Conservation (phyloP, 1,140 invertebrate genomes). For the Megalonaias nervosa region DNA sequence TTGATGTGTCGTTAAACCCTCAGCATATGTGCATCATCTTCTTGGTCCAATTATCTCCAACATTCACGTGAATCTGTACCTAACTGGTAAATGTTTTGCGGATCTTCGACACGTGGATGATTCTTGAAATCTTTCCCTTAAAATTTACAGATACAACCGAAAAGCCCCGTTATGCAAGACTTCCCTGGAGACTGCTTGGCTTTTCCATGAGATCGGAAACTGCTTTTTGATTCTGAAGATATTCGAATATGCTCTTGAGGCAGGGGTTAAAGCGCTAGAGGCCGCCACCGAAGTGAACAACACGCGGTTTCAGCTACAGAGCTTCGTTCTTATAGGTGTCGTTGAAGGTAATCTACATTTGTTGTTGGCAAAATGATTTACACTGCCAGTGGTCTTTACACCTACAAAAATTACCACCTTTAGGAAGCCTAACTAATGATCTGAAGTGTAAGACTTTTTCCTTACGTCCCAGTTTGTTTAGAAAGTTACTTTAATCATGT, state of each 20-base stretch:
- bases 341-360: constrained; percentile 49
- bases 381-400: too few relatives aligned
- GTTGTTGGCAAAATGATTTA: not conserved
- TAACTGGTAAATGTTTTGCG: too few relatives aligned
- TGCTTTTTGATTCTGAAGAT: constrained; percentile 67
- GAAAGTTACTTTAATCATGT: too few relatives aligned
- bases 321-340: constrained; percentile 65
- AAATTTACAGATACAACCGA: constrained; percentile 51
- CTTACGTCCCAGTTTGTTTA: too few relatives aligned
- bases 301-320: constrained; percentile 64
- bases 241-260: constrained; percentile 59
- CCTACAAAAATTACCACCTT: too few relatives aligned
- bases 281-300: constrained; percentile 59
- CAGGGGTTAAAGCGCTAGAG: constrained; percentile 61
- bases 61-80: too few relatives aligned
- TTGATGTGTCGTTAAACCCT: too few relatives aligned
- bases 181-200: constrained; percentile 61
- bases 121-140: not conserved
- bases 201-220: constrained; percentile 71
- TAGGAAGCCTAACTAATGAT: not conserved
- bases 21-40: too few relatives aligned
- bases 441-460: too few relatives aligned
- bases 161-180: constrained; percentile 61
- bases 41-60: too few relatives aligned
- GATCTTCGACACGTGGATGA: too few relatives aligned